These are phyloP conservation scores for Augiades crinisus DNA, from an alignment of 2,888 invertebrate genomes.

Conservation along the genomic window DNA sequence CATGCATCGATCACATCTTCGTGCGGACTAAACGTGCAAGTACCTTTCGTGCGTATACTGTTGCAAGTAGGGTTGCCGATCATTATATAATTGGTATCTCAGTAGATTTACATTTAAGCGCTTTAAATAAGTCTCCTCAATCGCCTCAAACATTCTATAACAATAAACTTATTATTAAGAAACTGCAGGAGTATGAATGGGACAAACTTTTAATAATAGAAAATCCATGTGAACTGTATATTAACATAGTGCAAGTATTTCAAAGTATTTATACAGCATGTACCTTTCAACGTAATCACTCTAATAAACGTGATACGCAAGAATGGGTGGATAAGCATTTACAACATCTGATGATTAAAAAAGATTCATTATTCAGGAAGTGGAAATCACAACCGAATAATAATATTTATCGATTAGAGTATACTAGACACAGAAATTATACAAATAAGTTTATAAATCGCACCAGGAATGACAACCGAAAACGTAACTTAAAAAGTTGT, in stretches of 20 bases:
- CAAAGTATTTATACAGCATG: background rate
- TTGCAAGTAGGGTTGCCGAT: background rate
- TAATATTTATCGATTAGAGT: slow-evolving; percentile 12
- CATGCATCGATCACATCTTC: slow-evolving; percentile 26
- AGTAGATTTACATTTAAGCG: slow-evolving; percentile 2
- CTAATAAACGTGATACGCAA: background rate
- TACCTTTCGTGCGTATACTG: background rate
- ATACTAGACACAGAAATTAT: slow-evolving; percentile 8
- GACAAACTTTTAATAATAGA: background rate
- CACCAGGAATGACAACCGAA: background rate
- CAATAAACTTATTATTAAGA: background rate
- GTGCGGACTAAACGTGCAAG: slow-evolving; percentile 2
- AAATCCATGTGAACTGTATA: background rate
- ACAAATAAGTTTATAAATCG: slow-evolving; percentile 6
- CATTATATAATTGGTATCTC: slow-evolving; percentile 3
- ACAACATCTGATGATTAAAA: background rate
- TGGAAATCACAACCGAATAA: slow-evolving; percentile 13
- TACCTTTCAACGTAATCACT: background rate
- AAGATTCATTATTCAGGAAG: slow-evolving; percentile 1
- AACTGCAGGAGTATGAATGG: background rate
- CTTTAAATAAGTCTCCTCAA: no score
- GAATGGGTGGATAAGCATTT: background rate
- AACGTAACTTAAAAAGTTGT: background rate
- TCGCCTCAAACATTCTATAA: background rate
- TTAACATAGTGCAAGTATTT: background rate